Evolutionary conservation across 2,888 invertebrate species (phyloP), one percentile per base, ranked within the genome.

Genomic region (Lacanobia wlatinum): DNA sequence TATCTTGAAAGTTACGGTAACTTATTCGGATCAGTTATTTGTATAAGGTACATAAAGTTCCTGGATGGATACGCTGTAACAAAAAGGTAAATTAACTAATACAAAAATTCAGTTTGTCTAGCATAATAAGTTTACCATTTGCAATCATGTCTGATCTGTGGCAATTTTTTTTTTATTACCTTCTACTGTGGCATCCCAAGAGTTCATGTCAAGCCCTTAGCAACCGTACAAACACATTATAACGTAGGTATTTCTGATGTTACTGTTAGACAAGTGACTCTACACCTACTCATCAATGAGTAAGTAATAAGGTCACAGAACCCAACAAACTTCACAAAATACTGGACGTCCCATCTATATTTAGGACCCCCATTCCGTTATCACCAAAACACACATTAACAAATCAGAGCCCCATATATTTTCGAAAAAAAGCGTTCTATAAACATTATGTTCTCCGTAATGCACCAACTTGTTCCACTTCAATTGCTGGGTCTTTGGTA

Each of bases 401-500:
- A 61, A 68, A 62, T 73, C 72, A 77, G 70, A 65, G 18, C 23
- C 8, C 72, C 66, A 76, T 78, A 60, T 66, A 67, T 64, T 70
- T 61, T 67, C 73, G 69, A 78, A 84, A 86, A 81, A 65, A 77
- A 78, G 74, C 74, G 70, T 79, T 84, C 77, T 65, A 73, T 28
- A 77, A 59, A 76, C 73, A 73, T 82, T 84, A 78, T n/a, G n/a
- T n/a, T n/a, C 70, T 79, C 66, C 61, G 60, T 85, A 85, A n/a
- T 83, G 73, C 78, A 78, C 72, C 82, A 84, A 88, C 89, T 90
- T 84, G 89, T 87, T 88, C 80, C 84, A 81, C 85, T 85, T 87
- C 87, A 88, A 84, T 90, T 90, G 83, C 72, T 68, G 46, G 78
- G 78, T 75, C 82, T 83, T 70, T 46, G 81, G 76, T 75, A 79